phyloP scores from a whole-genome alignment of 2,888 invertebrate genomes.

The Nemurella pictetii region DNA sequence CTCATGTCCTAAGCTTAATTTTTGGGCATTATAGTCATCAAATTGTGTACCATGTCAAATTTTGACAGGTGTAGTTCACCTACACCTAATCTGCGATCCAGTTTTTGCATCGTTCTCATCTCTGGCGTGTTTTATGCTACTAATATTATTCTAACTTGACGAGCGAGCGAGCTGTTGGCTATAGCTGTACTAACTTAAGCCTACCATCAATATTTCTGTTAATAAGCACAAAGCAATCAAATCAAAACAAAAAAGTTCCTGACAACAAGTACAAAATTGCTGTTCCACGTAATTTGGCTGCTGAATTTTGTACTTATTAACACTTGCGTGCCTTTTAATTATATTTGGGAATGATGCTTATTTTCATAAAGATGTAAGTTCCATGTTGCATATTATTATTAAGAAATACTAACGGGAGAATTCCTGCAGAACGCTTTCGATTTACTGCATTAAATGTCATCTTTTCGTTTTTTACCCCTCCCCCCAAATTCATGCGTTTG shows the following conservation, averaged over 20 bases:
- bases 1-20: neutral
- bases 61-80: neutral
- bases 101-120: neutral
- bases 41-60: neutral
- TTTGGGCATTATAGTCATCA: constrained; percentile 1
- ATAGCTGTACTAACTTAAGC: neutral
- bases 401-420: constrained; percentile 4
- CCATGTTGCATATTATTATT: neutral
- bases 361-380: constrained; percentile 5
- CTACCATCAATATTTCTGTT: neutral
- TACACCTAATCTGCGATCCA: neutral
- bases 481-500: neutral
- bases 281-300: neutral
- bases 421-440: constrained; percentile 5
- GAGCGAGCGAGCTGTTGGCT: too few species aligned
- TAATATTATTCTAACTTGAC: too few species aligned
- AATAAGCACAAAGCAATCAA: constrained; percentile 26
- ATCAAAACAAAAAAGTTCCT: constrained; percentile 40
- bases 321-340: constrained; percentile 38
- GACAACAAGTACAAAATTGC: constrained; percentile 37
- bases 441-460: neutral
- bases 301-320: constrained; percentile 14
- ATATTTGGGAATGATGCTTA: neutral
- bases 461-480: neutral
- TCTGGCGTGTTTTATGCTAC: too few species aligned